Conservation (phyloP, 2,797 vertebrate species). For the Lutjanus campechanus region DNA sequence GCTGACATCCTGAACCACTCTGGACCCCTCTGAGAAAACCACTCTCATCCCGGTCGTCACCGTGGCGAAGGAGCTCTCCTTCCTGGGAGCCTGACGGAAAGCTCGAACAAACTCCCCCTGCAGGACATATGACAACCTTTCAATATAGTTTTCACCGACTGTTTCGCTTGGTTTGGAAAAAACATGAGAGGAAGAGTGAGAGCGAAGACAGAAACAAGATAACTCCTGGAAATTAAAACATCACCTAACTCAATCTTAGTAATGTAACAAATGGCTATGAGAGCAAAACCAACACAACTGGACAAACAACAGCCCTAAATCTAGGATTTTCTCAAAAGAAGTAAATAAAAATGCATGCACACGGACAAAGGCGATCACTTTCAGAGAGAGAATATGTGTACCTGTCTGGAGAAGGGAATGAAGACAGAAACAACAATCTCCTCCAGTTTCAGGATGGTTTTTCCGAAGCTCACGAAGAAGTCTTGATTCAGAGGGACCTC, state of each 20-base stretch:
- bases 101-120: constrained; percentile 91
- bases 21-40: constrained; percentile 83
- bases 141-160: not conserved
- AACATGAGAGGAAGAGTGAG: too few relatives aligned
- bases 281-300: too few relatives aligned
- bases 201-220: too few relatives aligned
- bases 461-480: constrained; percentile 88
- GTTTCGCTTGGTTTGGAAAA: too few relatives aligned
- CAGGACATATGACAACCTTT: constrained; percentile 3
- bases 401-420: constrained; percentile 89
- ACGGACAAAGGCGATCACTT: not conserved
- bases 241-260: too few relatives aligned
- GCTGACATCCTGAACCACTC: constrained; percentile 85
- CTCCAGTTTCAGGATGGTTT: constrained; percentile 83
- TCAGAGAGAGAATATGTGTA: constrained; percentile 48
- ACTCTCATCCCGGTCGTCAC: constrained; percentile 91
- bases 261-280: too few relatives aligned
- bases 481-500: constrained; percentile 85
- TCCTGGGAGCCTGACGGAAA: constrained; percentile 91
- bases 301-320: too few relatives aligned
- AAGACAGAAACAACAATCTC: constrained; percentile 89
- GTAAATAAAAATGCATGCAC: too few relatives aligned
- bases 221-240: too few relatives aligned
- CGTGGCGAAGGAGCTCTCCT: constrained; percentile 88
- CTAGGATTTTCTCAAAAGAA: too few relatives aligned